Conservation (phyloP, 2,113 vertebrate species). For the Steatornis caripensis region DNA sequence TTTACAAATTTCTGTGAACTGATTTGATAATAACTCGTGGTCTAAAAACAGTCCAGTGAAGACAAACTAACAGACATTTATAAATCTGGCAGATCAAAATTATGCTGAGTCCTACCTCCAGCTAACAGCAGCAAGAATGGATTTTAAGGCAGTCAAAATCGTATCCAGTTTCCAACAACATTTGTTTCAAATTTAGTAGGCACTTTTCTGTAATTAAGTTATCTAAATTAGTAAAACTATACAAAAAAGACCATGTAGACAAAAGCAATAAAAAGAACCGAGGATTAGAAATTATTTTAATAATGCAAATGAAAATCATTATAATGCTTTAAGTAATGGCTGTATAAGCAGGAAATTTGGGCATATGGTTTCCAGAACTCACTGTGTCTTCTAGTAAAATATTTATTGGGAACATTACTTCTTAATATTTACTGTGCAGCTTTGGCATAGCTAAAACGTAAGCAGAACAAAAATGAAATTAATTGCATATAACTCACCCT, state of each 20-base stretch:
- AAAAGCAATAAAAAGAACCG: not conserved
- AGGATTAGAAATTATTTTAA: slow-evolving; percentile 33
- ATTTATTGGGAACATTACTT: slow-evolving; percentile 46
- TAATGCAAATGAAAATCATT: slow-evolving; percentile 47
- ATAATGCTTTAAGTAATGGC: not conserved
- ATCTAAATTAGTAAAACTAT: slow-evolving; percentile 50
- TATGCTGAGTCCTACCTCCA: not conserved
- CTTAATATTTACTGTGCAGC: slow-evolving; percentile 23
- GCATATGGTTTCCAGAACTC: slow-evolving; percentile 29
- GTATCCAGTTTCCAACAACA: slow-evolving; percentile 30
- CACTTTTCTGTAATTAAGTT: slow-evolving; percentile 50
- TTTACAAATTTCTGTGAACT: not conserved
- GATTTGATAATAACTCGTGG: not conserved
- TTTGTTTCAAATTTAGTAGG: slow-evolving; percentile 58
- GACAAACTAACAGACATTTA: slow-evolving; percentile 5
- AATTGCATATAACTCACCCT: slow-evolving; percentile 13
- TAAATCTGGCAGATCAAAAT: slow-evolving; percentile 30
- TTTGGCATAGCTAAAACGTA: slow-evolving; percentile 14
- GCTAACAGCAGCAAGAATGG: not conserved
- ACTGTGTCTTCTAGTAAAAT: slow-evolving; percentile 39
- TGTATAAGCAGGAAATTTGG: not conserved
- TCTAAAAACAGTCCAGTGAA: not conserved
- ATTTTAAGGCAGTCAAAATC: not conserved
- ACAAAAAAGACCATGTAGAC: not conserved
- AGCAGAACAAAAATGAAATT: slow-evolving; percentile 48